Evolutionary conservation across 2,888 invertebrate species (phyloP).

Genomic region (Phytoseiulus persimilis): DNA sequence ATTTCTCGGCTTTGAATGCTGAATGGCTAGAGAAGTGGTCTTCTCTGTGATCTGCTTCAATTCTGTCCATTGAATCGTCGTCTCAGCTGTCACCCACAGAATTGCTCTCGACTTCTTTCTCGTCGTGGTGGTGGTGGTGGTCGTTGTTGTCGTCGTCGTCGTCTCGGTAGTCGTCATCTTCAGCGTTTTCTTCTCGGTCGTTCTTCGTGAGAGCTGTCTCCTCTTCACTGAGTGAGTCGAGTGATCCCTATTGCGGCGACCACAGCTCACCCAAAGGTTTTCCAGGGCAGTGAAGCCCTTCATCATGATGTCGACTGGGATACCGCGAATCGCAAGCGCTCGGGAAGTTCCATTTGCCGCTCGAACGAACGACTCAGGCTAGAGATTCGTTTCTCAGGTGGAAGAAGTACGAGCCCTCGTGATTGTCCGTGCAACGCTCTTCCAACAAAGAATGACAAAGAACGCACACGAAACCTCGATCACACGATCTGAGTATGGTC

Average conservation of each 20-base stretch:
- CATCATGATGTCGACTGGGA: no score
- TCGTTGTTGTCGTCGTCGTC: not conserved
- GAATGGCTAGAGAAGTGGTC: not conserved
- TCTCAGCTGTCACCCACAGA: not conserved
- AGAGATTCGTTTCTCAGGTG: no score
- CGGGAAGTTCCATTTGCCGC: no score
- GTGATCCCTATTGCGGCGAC: not conserved
- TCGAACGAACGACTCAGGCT: no score
- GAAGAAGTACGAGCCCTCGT: no score
- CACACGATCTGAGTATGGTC: not conserved
- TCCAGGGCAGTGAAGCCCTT: not conserved
- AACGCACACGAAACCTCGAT: not conserved
- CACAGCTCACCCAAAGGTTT: not conserved
- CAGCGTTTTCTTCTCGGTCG: not conserved
- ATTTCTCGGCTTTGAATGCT: not conserved
- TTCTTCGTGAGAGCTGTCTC: not conserved
- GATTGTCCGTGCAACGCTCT: no score
- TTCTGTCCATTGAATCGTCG: conserved; percentile 5
- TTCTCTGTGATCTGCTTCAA: not conserved
- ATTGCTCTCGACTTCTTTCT: not conserved
- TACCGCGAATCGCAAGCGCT: no score
- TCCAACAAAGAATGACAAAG: not conserved
- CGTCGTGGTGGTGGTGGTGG: not conserved
- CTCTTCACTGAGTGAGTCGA: not conserved
- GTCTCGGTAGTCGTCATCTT: not conserved